Conservation (phyloP, 2,797 vertebrate species). For the Sebastes itinus region DNA sequence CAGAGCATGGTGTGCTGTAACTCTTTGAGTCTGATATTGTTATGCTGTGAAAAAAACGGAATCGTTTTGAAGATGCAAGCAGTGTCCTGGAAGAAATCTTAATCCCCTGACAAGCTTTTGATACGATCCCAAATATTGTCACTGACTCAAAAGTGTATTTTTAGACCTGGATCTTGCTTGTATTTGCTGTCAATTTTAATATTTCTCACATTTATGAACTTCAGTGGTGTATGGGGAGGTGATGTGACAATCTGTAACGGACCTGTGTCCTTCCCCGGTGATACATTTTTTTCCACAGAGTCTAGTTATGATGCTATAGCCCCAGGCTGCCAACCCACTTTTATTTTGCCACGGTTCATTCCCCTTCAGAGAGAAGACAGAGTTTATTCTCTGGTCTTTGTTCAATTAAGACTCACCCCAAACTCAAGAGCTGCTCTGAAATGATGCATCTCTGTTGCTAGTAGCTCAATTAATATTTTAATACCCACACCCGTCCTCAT, state of each 20-base stretch:
- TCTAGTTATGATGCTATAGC: constrained; percentile 56
- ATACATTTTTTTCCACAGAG: constrained; percentile 62
- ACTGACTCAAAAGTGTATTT: constrained; percentile 60
- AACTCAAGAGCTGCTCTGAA: constrained; percentile 52
- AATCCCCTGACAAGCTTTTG: constrained; percentile 74
- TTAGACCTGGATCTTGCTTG: constrained; percentile 48
- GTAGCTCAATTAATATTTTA: constrained; percentile 75
- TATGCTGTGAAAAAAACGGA: constrained; percentile 46
- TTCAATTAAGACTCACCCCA: constrained; percentile 76
- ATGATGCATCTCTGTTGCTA: constrained; percentile 54
- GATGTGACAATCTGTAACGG: constrained; percentile 26
- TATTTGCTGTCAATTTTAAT: constrained; percentile 57
- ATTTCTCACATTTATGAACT: constrained; percentile 32
- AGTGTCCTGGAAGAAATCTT: constrained; percentile 72
- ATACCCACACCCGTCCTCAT: constrained; percentile 60
- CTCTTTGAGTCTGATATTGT: constrained; percentile 73
- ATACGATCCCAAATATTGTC: constrained; percentile 65
- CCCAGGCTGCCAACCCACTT: constrained; percentile 81
- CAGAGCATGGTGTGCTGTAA: constrained; percentile 62
- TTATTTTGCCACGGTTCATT: constrained; percentile 85
- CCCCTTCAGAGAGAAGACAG: constrained; percentile 75
- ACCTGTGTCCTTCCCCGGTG: constrained; percentile 23
- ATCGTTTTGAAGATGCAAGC: constrained; percentile 66
- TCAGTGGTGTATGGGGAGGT: constrained; percentile 13
- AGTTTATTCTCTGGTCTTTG: constrained; percentile 86